These are phyloP conservation scores for Calephelis perditalis DNA, from an alignment of 2,888 invertebrate species.

Conservation along the genomic window DNA sequence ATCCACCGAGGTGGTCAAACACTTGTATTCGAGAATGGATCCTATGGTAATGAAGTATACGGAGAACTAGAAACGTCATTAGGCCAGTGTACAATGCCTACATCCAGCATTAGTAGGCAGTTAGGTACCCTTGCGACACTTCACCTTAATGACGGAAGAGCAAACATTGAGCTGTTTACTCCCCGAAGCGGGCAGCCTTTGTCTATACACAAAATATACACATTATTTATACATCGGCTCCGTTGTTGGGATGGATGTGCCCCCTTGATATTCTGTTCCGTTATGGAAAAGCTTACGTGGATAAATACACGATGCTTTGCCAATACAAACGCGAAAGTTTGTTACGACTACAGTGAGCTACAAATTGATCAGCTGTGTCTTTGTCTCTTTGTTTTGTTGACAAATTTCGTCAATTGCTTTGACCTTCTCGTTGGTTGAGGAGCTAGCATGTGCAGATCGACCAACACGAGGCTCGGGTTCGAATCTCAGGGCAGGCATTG, in stretches of 20 bases:
- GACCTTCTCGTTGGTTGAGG: too few relatives aligned
- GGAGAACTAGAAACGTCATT: constrained; percentile 7
- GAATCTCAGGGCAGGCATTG: too few relatives aligned
- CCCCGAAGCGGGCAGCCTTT: constrained; percentile 54
- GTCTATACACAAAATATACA: constrained; percentile 69
- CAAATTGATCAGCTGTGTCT: too few relatives aligned
- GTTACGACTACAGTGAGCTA: too few relatives aligned
- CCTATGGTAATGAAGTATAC: constrained; percentile 1
- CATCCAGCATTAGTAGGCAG: constrained; percentile 41
- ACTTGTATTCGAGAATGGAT: background rate
- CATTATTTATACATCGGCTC: constrained; percentile 74
- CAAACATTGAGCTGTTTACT: constrained; percentile 64
- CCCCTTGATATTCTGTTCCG: constrained; percentile 45
- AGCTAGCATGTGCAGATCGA: too few relatives aligned
- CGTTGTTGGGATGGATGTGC: constrained; percentile 71
- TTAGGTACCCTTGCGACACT: constrained; percentile 63
- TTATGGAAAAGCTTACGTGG: constrained; percentile 45
- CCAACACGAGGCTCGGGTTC: too few relatives aligned
- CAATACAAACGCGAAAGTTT: background rate
- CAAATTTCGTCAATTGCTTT: too few relatives aligned
- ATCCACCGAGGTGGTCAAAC: too few relatives aligned
- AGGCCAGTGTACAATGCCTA: constrained; percentile 5
- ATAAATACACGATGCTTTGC: constrained; percentile 32
- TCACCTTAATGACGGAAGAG: constrained; percentile 69
- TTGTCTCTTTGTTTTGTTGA: too few relatives aligned